phyloP scores from a whole-genome alignment of 2,797 vertebrate species.

The Sebastolobus altivelis region DNA sequence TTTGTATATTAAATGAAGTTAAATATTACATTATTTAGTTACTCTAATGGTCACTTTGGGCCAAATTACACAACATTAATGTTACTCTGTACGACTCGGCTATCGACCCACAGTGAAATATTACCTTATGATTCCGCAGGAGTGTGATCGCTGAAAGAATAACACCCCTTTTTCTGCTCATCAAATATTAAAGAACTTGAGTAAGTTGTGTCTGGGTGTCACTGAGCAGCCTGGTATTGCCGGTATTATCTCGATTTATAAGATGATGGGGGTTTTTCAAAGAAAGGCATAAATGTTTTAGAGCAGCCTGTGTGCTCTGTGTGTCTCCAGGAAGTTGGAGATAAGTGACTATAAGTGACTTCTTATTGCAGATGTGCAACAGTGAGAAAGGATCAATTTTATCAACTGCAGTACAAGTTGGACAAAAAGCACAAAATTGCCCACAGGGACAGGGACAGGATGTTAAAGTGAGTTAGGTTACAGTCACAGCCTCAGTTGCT shows the following conservation, averaged over 20 bases:
- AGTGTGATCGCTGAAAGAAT: constrained; percentile 14
- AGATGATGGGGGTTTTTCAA: background rate
- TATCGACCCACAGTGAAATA: constrained; percentile 3
- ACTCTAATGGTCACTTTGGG: constrained; percentile 5
- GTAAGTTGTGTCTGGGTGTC: constrained; percentile 34
- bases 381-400: background rate
- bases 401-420: background rate
- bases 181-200: constrained; percentile 58
- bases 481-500: background rate
- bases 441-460: background rate
- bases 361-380: background rate
- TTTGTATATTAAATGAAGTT: background rate
- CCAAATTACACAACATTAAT: background rate
- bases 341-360: background rate
- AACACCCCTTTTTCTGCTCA: constrained; percentile 31
- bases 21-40: constrained; percentile 1
- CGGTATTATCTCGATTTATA: constrained; percentile 19
- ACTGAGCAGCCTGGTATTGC: background rate
- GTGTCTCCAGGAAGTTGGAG: background rate
- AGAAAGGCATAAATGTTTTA: constrained; percentile 23
- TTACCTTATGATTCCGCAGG: background rate
- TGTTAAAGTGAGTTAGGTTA: background rate
- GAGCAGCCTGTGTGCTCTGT: background rate
- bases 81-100: background rate
- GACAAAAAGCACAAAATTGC: background rate